Evolutionary conservation across 2,888 invertebrate species (phyloP).

Genomic region (Acanthosepion esculentum): DNA sequence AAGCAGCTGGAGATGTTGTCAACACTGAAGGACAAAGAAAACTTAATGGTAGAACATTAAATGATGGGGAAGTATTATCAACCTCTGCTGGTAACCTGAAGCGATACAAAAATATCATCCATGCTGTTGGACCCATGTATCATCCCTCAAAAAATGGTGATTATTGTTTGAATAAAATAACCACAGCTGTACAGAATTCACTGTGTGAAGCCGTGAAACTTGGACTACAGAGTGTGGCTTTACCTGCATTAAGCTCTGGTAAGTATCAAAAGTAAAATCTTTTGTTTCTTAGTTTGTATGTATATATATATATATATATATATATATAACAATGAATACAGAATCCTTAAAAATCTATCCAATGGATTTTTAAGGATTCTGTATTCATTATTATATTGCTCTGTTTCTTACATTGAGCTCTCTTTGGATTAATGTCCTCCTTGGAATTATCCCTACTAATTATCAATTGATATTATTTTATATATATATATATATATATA

Average conservation of each 20-base stretch:
- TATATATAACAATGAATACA: no score
- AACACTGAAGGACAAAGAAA: neutral
- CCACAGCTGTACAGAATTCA: neutral
- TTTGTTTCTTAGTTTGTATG: neutral
- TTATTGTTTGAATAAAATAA: neutral
- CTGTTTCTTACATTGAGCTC: no score
- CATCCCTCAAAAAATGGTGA: neutral
- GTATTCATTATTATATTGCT: no score
- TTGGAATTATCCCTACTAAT: no score
- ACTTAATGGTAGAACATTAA: neutral
- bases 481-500: neutral
- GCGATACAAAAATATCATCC: conserved; percentile 23
- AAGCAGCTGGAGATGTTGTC: neutral
- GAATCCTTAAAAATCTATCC: no score
- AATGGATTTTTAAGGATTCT: no score
- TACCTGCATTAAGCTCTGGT: neutral
- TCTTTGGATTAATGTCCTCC: no score
- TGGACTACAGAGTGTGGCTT: neutral
- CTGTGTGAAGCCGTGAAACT: neutral
- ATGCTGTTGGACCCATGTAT: conserved; percentile 38
- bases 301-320: neutral
- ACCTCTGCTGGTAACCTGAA: conserved; percentile 24
- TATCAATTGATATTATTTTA: neutral
- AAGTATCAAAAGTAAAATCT: neutral
- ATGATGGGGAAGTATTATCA: conserved; percentile 34